Evolutionary conservation across 2,113 vertebrate species (phyloP), one percentile per base, ranked within the genome.

Genomic region (Cnemophilus loriae): DNA sequence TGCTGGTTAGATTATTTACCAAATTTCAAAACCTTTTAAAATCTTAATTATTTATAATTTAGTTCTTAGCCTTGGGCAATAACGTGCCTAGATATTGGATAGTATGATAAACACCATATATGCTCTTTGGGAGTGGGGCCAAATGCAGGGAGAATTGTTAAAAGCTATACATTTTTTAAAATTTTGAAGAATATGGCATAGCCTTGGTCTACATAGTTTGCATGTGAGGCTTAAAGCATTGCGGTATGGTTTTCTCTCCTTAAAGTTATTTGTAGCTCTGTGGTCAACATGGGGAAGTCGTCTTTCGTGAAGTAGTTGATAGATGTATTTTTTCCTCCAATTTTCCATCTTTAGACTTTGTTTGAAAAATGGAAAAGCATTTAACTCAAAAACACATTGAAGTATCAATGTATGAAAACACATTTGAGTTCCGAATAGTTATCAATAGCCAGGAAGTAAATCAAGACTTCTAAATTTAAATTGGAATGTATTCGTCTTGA

Each of bases 11-110:
- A n/a, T 55, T 93, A 64, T 74, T 91, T 93, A 88, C 49, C 21
- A 90, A 87, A 41, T 19, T 94, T 94, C 44, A 97, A 96, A 87
- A 46, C 28, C 39, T 84, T 88, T 50, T n/a, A 69, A 83, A 94
- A 70, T 61, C 16, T 78, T 74, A 44, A 80, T 77, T 81, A 59
- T 75, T 90, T 77, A 67, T 71, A 44, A 79, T 76, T 88, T 70
- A 83, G 18, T 84, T 41, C 23, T 52, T 82, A n/a, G 16, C 37
- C 70, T 83, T 18, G 2, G 42, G 30, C 53, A 79, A 76, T 39
- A 87, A 32, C 9, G 76, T 56, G 28, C 47, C 65, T 84, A 80
- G 47, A 52, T 57, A 63, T 27, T 0, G 0, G 37, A 59, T 64
- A 78, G 56, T 30, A 47, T 8, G 14, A 49, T 28, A 60, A 89